Evolutionary conservation across 1,140 invertebrate genomes (phyloP), one percentile per base, ranked within the genome.

Genomic region (Polypedilum vanderplanki): DNA sequence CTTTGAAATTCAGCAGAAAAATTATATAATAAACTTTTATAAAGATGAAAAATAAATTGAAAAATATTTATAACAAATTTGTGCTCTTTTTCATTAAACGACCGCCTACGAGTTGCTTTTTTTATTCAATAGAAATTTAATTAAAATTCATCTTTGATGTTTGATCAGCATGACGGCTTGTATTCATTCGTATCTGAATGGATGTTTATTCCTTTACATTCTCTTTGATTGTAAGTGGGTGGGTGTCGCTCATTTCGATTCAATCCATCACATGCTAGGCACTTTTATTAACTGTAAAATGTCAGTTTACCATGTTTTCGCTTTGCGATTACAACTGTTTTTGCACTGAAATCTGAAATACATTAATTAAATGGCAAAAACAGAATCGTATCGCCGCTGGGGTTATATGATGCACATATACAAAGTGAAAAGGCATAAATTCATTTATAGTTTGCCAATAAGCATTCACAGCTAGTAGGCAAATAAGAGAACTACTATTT

Each of bases 21-120:
- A 57, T 57, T 57, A 57, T n/a, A 57, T 15, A 57, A n/a, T n/a
- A 12, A 76, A 46, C 41, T 73, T 76, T 75, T 24, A 1, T 3
- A 33, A 33, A 33, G 24, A 33, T 3, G 5, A 33, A 33, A 33
- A 33, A 33, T 33, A 33, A 33, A 33, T 33, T 33, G 24, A 33
- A 33, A n/a, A 33, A 33, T 33, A 33, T 33, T 1, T 33, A 33
- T 5, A 33, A 33, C 24, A 33, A 33, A 33, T 33, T n/a, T 33
- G 24, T 33, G 24, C 24, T 33, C 24, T 33, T 33, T 33, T 33
- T 33, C 24, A 33, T 33, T 33, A 33, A 33, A 33, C 24, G 24
- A 33, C 24, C 24, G 24, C 24, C 24, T 33, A 33, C 24, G 24
- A 33, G 24, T 33, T 33, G 5, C 24, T 15, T 57, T 12, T n/a